phyloP scores from a whole-genome alignment of 1,140 invertebrate species.

The Gonatopus flavifemur region DNA sequence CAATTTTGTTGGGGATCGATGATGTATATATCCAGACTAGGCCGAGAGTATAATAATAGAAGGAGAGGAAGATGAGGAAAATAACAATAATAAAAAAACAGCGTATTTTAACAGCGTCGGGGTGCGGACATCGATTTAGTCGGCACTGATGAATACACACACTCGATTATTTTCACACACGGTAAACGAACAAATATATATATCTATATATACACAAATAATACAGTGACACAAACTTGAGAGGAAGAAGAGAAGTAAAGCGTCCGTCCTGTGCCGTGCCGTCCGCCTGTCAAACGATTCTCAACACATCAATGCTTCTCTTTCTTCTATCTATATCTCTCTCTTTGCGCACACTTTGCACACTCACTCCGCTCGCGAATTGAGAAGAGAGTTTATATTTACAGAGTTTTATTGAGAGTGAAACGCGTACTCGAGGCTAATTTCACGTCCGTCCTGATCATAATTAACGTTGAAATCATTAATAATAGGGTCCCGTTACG shows the following conservation, averaged over 20 bases:
- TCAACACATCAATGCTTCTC: conserved; percentile 17
- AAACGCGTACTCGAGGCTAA: conserved; percentile 12
- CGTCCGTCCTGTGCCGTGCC: too few species aligned
- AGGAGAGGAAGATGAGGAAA: too few species aligned
- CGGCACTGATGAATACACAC: conserved; percentile 26
- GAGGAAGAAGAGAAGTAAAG: conserved; percentile 22
- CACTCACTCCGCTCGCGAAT: conserved; percentile 24
- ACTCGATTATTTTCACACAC: too few species aligned
- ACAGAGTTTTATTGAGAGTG: conserved; percentile 15
- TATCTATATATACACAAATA: too few species aligned
- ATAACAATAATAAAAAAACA: too few species aligned
- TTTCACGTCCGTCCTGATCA: conserved; percentile 22
- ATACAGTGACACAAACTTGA: too few species aligned
- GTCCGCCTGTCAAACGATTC: conserved; percentile 23
- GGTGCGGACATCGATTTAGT: conserved; percentile 19
- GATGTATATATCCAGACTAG: too few species aligned
- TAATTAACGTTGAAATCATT: too few species aligned
- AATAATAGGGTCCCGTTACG: conserved; percentile 8
- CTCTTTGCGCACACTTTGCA: conserved; percentile 29
- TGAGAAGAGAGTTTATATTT: conserved; percentile 27
- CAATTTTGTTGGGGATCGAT: too few species aligned
- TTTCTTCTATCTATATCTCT: conserved; percentile 28
- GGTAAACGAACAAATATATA: too few species aligned
- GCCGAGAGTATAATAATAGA: too few species aligned
- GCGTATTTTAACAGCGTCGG: too few species aligned